A percentile compares a stretch with the other conserved stretches of the same genome.
phyloP scores from a whole-genome alignment of 2,888 invertebrate genomes.

The Dolichopus griseipennis region DNA sequence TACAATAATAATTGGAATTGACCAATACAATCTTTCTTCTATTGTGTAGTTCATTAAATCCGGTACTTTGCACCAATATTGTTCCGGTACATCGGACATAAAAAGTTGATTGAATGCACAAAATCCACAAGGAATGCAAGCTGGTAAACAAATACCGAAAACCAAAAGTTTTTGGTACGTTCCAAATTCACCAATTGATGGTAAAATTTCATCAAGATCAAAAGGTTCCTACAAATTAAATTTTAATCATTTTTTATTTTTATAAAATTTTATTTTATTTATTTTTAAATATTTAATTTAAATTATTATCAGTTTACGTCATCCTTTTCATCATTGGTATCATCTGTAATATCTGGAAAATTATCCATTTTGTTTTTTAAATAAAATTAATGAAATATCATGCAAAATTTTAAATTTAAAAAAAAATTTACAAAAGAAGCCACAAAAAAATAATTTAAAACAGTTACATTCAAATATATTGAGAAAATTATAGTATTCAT shows the following conservation, averaged over 20 bases:
- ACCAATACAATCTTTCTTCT: constrained; percentile 52
- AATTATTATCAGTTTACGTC: not conserved
- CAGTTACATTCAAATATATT: not conserved
- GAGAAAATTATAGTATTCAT: not conserved
- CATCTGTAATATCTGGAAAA: not conserved
- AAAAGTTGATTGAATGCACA: constrained; percentile 90
- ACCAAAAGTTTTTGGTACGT: constrained; percentile 75
- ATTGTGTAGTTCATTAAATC: constrained; percentile 51
- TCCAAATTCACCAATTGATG: constrained; percentile 82
- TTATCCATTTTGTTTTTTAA: not conserved
- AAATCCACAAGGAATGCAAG: constrained; percentile 84
- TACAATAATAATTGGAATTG: constrained; percentile 54
- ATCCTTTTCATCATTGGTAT: not conserved
- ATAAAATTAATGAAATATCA: not conserved
- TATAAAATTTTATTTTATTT: not conserved
- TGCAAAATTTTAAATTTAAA: not conserved
- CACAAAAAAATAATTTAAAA: not conserved
- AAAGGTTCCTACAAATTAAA: constrained; percentile 40
- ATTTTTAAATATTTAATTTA: no score
- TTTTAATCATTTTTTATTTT: no score
- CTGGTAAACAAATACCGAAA: constrained; percentile 79
- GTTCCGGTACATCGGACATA: constrained; percentile 79
- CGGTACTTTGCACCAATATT: constrained; percentile 76
- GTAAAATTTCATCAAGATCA: constrained; percentile 77
- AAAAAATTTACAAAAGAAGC: not conserved